Percentiles rank a stretch among this genome's conserved stretches.
phyloP scores from a whole-genome alignment of 2,888 invertebrate genomes.

The Anthrax anthrax region DNA sequence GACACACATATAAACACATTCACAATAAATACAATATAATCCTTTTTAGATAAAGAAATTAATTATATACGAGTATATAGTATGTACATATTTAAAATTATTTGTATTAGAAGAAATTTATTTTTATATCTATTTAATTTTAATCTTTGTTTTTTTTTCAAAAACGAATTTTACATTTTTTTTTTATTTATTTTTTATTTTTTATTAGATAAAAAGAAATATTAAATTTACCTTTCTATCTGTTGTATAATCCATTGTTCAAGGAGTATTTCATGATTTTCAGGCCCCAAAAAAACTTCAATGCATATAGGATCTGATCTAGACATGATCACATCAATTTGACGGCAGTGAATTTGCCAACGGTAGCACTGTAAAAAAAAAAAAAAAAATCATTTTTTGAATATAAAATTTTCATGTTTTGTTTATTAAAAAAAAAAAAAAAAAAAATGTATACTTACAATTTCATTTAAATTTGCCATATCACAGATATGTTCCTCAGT shows the following conservation, averaged over 20 bases:
- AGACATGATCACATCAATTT: conserved; percentile 29
- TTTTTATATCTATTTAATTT: too few species aligned
- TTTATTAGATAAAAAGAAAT: background rate
- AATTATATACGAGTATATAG: too few species aligned
- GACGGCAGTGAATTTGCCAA: conserved; percentile 33
- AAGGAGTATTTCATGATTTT: conserved; percentile 29
- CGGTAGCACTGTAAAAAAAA: conserved; percentile 26
- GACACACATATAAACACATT: too few species aligned
- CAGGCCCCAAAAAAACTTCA: conserved; percentile 34
- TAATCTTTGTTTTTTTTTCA: too few species aligned
- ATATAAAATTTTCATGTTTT: background rate
- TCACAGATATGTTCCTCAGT: conserved; percentile 35
- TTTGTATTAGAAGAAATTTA: too few species aligned
- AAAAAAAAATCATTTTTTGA: background rate
- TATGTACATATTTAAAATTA: too few species aligned
- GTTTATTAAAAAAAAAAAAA: background rate
- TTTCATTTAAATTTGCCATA: conserved; percentile 34
- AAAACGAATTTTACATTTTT: too few species aligned
- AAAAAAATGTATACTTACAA: conserved; percentile 22
- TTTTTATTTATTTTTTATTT: too few species aligned
- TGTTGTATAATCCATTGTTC: conserved; percentile 34
- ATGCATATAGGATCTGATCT: conserved; percentile 32
- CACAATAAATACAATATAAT: background rate
- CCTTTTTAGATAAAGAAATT: background rate
- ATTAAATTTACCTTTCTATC: conserved; percentile 27